These are phyloP conservation scores for Thymallus thymallus DNA, from an alignment of 2,113 vertebrate genomes.

Conservation along the genomic window DNA sequence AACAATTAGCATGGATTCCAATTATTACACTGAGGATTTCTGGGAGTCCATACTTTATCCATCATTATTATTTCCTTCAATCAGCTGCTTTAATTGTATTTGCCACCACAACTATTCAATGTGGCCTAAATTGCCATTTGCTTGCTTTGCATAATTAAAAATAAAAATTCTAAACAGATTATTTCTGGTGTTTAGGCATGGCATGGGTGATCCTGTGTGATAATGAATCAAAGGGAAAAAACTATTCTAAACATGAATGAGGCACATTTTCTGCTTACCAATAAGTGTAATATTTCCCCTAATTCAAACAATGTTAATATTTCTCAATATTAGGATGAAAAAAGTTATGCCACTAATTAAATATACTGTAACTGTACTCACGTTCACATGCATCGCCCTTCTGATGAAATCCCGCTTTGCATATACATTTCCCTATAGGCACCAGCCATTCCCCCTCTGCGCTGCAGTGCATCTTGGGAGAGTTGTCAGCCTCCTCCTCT, in stretches of 20 bases:
- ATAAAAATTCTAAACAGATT: conserved; percentile 20
- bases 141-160: conserved; percentile 34
- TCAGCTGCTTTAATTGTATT: conserved; percentile 27
- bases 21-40: conserved; percentile 53
- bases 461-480: conserved; percentile 99
- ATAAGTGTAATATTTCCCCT: not conserved
- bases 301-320: conserved; percentile 16
- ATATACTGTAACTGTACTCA: conserved; percentile 76
- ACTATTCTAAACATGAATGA: not conserved
- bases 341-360: not conserved
- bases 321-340: not conserved
- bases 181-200: not conserved
- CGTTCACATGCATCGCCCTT: conserved; percentile 97
- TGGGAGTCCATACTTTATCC: conserved; percentile 45
- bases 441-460: conserved; percentile 98
- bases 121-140: conserved; percentile 23
- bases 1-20: conserved; percentile 74
- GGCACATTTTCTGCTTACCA: not conserved
- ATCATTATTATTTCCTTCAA: conserved; percentile 51
- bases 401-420: conserved; percentile 97
- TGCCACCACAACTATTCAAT: conserved; percentile 33
- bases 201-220: conserved; percentile 3
- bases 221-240: not conserved
- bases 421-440: conserved; percentile 99
- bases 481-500: conserved; percentile 95